Evolutionary conservation across 2,888 invertebrate species (phyloP).

Genomic region (Mycalesis mineus): DNA sequence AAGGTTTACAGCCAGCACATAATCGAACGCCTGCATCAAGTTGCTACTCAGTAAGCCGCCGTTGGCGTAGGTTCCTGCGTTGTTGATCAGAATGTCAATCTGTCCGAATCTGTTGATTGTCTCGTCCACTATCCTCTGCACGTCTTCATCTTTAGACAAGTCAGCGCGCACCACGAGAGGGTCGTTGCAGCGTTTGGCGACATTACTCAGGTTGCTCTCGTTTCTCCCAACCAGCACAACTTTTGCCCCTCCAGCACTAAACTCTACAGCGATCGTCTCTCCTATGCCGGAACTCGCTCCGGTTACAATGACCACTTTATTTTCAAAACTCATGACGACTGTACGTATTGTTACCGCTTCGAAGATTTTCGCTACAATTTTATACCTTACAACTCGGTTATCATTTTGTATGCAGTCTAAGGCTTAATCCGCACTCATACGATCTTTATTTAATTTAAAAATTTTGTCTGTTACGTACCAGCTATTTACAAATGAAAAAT

Average conservation of each 20-base stretch:
- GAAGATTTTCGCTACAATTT: too few species aligned
- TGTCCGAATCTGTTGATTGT: slow-evolving; percentile 34
- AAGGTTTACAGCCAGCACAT: slow-evolving; percentile 37
- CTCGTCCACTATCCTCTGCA: slow-evolving; percentile 27
- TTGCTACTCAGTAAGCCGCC: slow-evolving; percentile 29
- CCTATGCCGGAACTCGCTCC: slow-evolving; percentile 40
- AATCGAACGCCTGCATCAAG: slow-evolving; percentile 39
- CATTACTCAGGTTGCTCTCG: slow-evolving; percentile 25
- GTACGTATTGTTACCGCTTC: too few species aligned
- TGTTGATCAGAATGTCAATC: slow-evolving; percentile 40
- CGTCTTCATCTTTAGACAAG: slow-evolving; percentile 33
- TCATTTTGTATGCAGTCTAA: too few species aligned
- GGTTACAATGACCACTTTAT: slow-evolving; percentile 38
- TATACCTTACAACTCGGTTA: too few species aligned
- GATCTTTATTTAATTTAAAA: too few species aligned
- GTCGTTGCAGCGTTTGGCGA: slow-evolving; percentile 20
- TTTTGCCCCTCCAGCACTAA: slow-evolving; percentile 33
- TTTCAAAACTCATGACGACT: slow-evolving; percentile 37
- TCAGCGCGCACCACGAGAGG: slow-evolving; percentile 33
- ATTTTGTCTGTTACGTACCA: too few species aligned
- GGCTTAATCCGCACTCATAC: too few species aligned
- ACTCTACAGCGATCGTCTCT: slow-evolving; percentile 33
- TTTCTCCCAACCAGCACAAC: slow-evolving; percentile 34
- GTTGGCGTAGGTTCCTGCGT: slow-evolving; percentile 31
- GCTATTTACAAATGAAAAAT: too few species aligned